Evolutionary conservation across 2,888 invertebrate species (phyloP).

Genomic region (Chloroclysta siterata): DNA sequence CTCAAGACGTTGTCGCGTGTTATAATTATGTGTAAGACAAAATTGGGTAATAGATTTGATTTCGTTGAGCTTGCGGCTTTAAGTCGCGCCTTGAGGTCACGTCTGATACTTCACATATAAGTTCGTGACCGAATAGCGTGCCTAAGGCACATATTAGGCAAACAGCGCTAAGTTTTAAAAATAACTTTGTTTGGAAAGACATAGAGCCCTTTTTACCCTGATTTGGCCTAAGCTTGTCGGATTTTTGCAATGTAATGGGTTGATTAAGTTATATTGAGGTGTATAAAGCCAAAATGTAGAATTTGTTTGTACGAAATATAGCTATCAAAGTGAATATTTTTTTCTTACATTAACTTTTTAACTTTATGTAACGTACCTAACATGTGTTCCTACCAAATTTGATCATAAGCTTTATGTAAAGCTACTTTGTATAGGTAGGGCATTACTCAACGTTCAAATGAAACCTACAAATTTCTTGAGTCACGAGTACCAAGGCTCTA

Average conservation of each 20-base stretch:
- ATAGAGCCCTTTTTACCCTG: conserved; percentile 37
- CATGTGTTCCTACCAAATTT: too few species aligned
- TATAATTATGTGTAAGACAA: too few species aligned
- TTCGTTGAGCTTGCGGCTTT: not conserved
- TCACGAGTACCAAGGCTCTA: too few species aligned
- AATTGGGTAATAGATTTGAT: too few species aligned
- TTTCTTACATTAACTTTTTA: too few species aligned
- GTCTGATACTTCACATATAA: conserved; percentile 32
- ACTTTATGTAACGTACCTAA: too few species aligned
- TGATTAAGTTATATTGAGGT: conserved; percentile 32
- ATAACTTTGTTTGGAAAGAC: conserved; percentile 32
- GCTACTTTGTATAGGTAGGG: too few species aligned
- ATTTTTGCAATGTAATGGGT: conserved; percentile 54
- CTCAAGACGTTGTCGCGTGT: too few species aligned
- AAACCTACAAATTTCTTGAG: too few species aligned
- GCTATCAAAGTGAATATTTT: not conserved
- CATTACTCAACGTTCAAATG: too few species aligned
- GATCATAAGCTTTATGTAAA: too few species aligned
- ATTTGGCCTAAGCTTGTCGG: conserved; percentile 24
- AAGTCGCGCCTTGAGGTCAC: conserved; percentile 1
- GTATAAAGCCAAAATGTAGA: not conserved
- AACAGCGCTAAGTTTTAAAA: conserved; percentile 37
- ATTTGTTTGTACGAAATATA: not conserved
- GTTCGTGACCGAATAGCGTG: conserved; percentile 61
- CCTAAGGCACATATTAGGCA: conserved; percentile 43